Conservation (phyloP, 1,140 invertebrate species). For the Eubasilissa regina region DNA sequence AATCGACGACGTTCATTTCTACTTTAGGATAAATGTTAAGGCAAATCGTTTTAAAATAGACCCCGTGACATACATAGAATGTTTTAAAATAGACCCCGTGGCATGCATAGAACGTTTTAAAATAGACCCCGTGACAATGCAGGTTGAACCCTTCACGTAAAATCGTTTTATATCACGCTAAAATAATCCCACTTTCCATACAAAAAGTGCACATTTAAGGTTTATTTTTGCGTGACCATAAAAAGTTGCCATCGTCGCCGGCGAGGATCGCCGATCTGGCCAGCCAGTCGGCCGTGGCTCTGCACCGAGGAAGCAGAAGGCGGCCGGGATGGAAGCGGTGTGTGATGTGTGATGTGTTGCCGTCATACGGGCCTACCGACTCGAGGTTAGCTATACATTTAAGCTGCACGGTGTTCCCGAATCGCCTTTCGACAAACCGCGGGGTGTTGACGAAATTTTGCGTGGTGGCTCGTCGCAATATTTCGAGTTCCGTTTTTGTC, state of each 20-base stretch:
- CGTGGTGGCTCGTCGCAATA: slow-evolving; percentile 56
- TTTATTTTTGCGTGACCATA: too few relatives aligned
- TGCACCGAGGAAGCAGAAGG: not conserved
- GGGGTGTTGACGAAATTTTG: slow-evolving; percentile 39
- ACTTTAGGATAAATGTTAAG: not conserved
- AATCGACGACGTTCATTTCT: not conserved
- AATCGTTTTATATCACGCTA: too few relatives aligned
- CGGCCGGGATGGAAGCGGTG: not conserved
- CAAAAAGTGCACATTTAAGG: too few relatives aligned
- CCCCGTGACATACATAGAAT: too few relatives aligned
- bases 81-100: too few relatives aligned
- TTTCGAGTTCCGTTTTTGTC: slow-evolving; percentile 49
- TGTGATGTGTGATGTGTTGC: too few relatives aligned
- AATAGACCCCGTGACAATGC: too few relatives aligned
- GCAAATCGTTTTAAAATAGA: not conserved
- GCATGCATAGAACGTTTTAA: too few relatives aligned
- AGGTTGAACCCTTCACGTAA: too few relatives aligned
- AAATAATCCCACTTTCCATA: too few relatives aligned
- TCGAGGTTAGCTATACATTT: not conserved
- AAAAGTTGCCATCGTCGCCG: too few relatives aligned
- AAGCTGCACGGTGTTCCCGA: not conserved
- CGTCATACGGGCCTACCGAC: not conserved
- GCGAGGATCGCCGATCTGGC: too few relatives aligned
- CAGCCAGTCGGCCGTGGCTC: not conserved
- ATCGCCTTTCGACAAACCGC: not conserved